Base-by-base conservation (phyloP, 2,888 invertebrate genomes). In the Ptilodon capucinus region DNA sequence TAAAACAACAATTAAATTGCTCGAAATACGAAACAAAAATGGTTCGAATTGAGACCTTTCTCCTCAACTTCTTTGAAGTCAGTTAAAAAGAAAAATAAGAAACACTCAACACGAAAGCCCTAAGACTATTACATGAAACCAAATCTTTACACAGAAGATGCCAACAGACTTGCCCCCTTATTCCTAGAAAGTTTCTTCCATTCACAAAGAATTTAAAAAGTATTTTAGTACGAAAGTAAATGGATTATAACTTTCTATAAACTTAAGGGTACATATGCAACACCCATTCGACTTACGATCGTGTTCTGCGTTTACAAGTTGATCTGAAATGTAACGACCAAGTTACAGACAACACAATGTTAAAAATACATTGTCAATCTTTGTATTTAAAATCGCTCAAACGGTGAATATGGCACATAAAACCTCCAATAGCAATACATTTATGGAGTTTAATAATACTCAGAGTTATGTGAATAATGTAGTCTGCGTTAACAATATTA, bases 301-400 rank as follows among this genome's bases (percentile, higher is more conserved):
- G 11, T 84, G 79, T 66, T 81, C 86, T 17, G 83, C 84, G 61
- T 80, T 83, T 57, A 84, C 74, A 45, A 90, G 81, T 66, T 84
- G 79, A 86, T 80, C 90, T 91, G 90, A 53, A 90, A 79, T 71
- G 23, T 40, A 40, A 23, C 21, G 21, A 13, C 7, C 21, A 39
- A 39, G 6, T 39, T 17, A 16, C 9, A 9, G 35, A 17, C 35
- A 35, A 17, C 35, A 35, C 17, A 35, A 35, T 35, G 11, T 35
- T 6, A 4, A 14, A n/a, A 32, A 32, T 32, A 32, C 14, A 32
- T 32, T 14, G 32, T 32, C 32, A 14, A 0, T 14, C 2, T 32
- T 5, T 32, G 32, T 32, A 14, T 32, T 32, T 14, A 13, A 7
- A 8, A 25, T 8, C 25, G 7, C 9, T 9, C 28, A 28, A 28